Evolutionary conservation across 2,113 vertebrate species (phyloP), one percentile per base, ranked within the genome.

Genomic region (Tautogolabrus adspersus): DNA sequence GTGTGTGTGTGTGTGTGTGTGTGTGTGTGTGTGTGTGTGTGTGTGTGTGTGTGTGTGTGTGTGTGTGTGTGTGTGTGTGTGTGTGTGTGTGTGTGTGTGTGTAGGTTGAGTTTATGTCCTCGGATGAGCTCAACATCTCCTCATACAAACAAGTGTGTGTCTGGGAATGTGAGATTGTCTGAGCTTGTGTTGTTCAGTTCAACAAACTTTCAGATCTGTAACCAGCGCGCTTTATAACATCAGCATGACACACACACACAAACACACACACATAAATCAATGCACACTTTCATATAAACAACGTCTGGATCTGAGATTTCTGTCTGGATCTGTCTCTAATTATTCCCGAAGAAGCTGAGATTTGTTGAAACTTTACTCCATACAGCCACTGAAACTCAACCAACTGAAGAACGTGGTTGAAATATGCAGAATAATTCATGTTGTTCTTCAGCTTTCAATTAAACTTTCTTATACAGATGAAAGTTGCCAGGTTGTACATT

Each of bases 151-250:
- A 56, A 67, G 47, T 21, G 67, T 57, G 19, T n/a, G 77, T 84
- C 71, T 87, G 70, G 70, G 79, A 82, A 77, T 77, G 76, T 26
- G 61, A 72, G 65, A 10, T 5, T 10, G 67, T 52, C 62, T 81
- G 74, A 58, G 61, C 47, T 88, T 80, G 69, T 22, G 7, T 34
- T 66, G 55, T 22, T 76, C 21, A 16, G 30, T 49, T 59, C 16
- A 5, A 72, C 60, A 13, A 6, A n/a, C 18, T 5, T 40, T 18
- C 16, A 30, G 37, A 61, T 65, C n/a, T 55, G 37, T 26, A 10
- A 66, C 21, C 42, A 62, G 74, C 19, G 3, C 34, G 26, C n/a
- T 19, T 51, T 47, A 59, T 15, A 5, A n/a, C n/a, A 34, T 10
- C 13, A 69, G 6, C 56, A 11, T 57, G 2, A 69, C 54, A 55